Conservation (phyloP, 1,140 invertebrate genomes). For the Drosophila arizonae region DNA sequence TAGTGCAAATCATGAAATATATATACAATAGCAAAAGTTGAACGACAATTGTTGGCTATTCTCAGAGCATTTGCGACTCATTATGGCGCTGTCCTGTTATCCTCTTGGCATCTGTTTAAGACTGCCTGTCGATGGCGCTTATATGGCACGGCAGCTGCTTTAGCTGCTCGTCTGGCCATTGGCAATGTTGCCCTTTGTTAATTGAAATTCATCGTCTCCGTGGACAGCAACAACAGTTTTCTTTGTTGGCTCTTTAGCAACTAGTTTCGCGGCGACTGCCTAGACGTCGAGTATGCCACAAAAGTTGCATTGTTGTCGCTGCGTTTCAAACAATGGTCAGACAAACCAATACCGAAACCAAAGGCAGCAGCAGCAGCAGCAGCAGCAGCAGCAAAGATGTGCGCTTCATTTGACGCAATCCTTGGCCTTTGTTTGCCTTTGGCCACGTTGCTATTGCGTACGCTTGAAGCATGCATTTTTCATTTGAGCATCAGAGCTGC, state of each 20-base stretch:
- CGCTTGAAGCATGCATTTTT: constrained; percentile 56
- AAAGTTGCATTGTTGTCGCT: constrained; percentile 37
- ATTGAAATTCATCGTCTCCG: constrained; percentile 61
- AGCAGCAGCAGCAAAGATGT: constrained; percentile 29
- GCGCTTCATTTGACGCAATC: constrained; percentile 71
- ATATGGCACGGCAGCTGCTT: neutral
- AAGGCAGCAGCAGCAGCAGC: constrained; percentile 9
- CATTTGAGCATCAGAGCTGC: constrained; percentile 39
- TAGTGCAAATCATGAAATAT: neutral
- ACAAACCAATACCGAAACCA: constrained; percentile 18
- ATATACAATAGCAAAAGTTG: no score
- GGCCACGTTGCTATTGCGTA: constrained; percentile 34
- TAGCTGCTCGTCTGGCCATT: constrained; percentile 6
- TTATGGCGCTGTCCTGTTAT: neutral
- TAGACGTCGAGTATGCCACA: constrained; percentile 13
- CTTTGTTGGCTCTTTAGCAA: constrained; percentile 28
- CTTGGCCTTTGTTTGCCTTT: constrained; percentile 60
- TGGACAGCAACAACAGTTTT: constrained; percentile 53
- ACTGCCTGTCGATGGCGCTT: neutral
- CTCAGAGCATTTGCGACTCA: neutral
- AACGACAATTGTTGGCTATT: neutral
- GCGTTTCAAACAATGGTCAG: constrained; percentile 32
- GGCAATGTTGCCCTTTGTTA: constrained; percentile 60
- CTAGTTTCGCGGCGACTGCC: constrained; percentile 43
- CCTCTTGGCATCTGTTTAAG: neutral